Evolutionary conservation across 2,888 invertebrate species (phyloP).

Genomic region (Sesia bembeciformis): DNA sequence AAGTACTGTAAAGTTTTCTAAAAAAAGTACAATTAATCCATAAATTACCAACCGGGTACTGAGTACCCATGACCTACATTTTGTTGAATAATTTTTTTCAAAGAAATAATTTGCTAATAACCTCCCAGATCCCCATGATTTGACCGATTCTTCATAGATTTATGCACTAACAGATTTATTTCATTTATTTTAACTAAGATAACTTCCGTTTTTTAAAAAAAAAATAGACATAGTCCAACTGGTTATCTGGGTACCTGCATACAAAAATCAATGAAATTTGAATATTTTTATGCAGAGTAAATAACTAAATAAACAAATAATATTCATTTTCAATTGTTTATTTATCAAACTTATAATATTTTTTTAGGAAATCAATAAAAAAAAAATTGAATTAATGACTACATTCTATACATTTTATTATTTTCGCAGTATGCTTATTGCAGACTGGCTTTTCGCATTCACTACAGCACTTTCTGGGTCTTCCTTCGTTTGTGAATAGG

Average conservation of each 20-base stretch:
- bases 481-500: too few species aligned
- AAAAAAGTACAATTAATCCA: too few species aligned
- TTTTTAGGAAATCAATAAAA: background rate
- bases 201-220: background rate
- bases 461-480: too few species aligned
- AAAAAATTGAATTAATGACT: background rate
- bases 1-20: too few species aligned
- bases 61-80: background rate
- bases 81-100: background rate
- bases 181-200: background rate
- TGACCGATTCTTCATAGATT: background rate
- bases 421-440: background rate
- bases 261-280: too few species aligned
- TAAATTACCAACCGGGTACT: background rate
- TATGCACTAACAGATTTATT: too few species aligned
- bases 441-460: too few species aligned
- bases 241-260: too few species aligned
- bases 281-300: too few species aligned
- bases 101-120: background rate
- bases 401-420: background rate
- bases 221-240: background rate
- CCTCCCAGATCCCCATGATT: background rate
- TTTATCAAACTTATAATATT: background rate
- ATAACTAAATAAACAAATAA: too few species aligned
- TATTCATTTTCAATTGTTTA: background rate